Evolutionary conservation across 2,797 vertebrate genomes (phyloP).

Genomic region (Bradypus variegatus): DNA sequence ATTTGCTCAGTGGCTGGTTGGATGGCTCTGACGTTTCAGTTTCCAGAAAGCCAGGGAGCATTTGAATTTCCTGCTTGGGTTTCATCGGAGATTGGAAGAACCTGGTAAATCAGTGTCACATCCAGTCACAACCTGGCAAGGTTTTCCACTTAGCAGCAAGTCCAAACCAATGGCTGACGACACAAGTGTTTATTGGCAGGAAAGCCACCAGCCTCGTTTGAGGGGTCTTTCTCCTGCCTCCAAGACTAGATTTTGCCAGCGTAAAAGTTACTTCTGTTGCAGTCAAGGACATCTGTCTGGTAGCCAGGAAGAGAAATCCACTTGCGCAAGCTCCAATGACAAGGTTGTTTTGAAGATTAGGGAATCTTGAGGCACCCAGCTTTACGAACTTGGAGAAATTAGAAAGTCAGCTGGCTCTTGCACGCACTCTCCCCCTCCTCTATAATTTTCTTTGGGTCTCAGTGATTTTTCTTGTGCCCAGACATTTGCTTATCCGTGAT

Average conservation of each 20-base stretch:
- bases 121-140: not conserved
- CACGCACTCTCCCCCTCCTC: fast-evolving
- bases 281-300: not conserved
- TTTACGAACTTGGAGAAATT: fast-evolving
- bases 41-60: not conserved
- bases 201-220: constrained; percentile 32
- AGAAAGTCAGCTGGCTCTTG: not conserved
- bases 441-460: not conserved
- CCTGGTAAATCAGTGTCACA: fast-evolving
- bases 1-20: no score
- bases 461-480: not conserved
- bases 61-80: not conserved
- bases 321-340: fast-evolving
- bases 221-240: constrained; percentile 39
- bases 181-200: constrained; percentile 16
- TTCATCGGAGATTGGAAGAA: not conserved
- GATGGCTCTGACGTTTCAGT: not conserved
- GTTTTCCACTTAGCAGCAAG: not conserved
- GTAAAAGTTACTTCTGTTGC: fast-evolving
- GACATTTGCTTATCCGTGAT: fast-evolving
- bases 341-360: fast-evolving
- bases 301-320: not conserved
- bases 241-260: constrained; percentile 48
- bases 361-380: not conserved
- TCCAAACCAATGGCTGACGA: not conserved